Evolutionary conservation across 2,113 vertebrate genomes (phyloP), one percentile per base, ranked within the genome.

Genomic region (Sapajus apella): DNA sequence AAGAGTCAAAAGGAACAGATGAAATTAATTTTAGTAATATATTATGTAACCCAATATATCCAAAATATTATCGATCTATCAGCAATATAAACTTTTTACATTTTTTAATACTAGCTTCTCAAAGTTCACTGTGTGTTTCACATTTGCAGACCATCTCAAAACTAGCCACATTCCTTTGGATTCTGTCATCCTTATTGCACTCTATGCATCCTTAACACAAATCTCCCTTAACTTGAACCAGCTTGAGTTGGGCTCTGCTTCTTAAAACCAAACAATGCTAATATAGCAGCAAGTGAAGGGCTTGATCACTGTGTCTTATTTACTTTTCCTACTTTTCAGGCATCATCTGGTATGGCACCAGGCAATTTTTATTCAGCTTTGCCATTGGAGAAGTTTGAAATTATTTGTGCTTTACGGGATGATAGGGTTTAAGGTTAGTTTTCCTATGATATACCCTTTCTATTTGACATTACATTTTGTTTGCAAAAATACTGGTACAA

Each of bases 401-500:
- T 96, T 82, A 21, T 70, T 66, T 80, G 23, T 79, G 37, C 40
- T 93, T 81, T 70, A 14, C 56, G n/a, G 27, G 11, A 68, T 80
- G 32, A 77, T 25, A 40, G 37, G 35, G 11, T 56, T 97, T 84
- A 83, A 64, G 40, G 87, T 96, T 88, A 27, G 82, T 90, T 91
- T 88, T 95, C 66, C 87, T 94, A n/a, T 79, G 12, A 79, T 52
- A 9, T 50, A 56, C 25, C 13, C 45, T 91, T 92, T 95, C 30
- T 52, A 25, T 90, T 88, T 47, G 27, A 43, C 80, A 55, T 86
- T 95, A 68, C 5, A 66, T 91, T 94, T 70, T 92, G 66, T 52
- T 87, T 94, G 87, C 58, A 95, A 91, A 97, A 90, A 94, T 45
- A 72, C 85, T 52, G 27, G 50, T 55, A 27, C 23, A 58, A n/a